Conservation (phyloP, 2,113 vertebrate genomes). For the Lepisosteus oculatus region DNA sequence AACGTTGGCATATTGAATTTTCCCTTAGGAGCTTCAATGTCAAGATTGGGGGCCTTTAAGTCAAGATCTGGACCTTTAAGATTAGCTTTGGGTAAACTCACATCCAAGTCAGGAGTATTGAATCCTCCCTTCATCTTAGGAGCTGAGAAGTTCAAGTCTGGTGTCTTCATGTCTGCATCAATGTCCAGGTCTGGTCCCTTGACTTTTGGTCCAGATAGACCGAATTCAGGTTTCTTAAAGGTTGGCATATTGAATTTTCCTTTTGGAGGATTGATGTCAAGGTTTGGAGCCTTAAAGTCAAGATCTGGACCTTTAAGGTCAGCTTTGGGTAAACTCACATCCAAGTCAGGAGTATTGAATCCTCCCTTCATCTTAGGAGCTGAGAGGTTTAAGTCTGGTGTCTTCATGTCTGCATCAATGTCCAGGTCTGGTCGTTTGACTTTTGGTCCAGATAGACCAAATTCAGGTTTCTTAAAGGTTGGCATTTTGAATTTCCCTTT, state of each 20-base stretch:
- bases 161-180: constrained; percentile 31
- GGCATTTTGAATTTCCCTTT: constrained; percentile 40
- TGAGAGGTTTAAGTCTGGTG: constrained; percentile 35
- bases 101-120: constrained; percentile 38
- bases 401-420: constrained; percentile 28
- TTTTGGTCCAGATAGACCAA: constrained; percentile 26
- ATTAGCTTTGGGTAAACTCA: constrained; percentile 41
- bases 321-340: background rate
- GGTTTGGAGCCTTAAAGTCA: background rate
- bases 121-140: constrained; percentile 46
- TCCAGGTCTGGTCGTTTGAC: constrained; percentile 27
- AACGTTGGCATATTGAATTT: no score
- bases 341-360: background rate
- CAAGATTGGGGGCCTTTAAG: no score
- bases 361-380: constrained; percentile 19
- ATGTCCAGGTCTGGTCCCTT: constrained; percentile 31
- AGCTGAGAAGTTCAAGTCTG: constrained; percentile 33
- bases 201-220: constrained; percentile 34
- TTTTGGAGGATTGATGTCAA: constrained; percentile 8
- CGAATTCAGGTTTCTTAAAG: constrained; percentile 48
- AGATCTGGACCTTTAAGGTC: constrained; percentile 36
- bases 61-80: constrained; percentile 39
- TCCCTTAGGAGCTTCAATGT: no score
- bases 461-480: constrained; percentile 20
- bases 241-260: constrained; percentile 44